These are phyloP conservation scores for Actinia tenebrosa DNA, from an alignment of 64 coral and sea anemone genomes.

Conservation along the genomic window DNA sequence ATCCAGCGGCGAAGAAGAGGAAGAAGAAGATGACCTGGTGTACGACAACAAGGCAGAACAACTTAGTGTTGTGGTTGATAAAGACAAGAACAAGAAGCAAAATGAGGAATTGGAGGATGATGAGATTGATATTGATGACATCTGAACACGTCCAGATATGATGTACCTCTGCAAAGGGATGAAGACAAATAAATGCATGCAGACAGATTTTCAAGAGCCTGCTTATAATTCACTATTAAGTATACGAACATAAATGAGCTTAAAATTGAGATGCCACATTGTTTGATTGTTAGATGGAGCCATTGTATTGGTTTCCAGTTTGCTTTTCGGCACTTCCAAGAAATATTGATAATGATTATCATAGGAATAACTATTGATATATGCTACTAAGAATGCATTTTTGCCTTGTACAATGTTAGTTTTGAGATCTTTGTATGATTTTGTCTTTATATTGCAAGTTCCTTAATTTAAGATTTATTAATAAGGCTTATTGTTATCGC, in stretches of 20 bases:
- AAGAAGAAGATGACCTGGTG: slow-evolving; percentile 74
- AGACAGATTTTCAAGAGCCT: background rate
- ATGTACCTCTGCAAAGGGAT: background rate
- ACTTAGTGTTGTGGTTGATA: slow-evolving; percentile 44
- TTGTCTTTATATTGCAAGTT: too few relatives aligned
- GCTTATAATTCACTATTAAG: background rate
- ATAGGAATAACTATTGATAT: too few relatives aligned
- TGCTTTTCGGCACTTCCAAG: background rate
- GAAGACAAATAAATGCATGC: background rate
- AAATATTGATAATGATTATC: background rate
- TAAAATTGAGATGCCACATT: background rate
- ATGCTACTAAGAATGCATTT: too few relatives aligned
- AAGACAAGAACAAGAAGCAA: slow-evolving; percentile 13
- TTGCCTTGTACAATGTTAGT: too few relatives aligned
- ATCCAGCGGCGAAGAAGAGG: slow-evolving; percentile 85
- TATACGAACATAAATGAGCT: background rate
- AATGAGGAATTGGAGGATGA: slow-evolving; percentile 45
- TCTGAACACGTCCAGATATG: slow-evolving; percentile 17
- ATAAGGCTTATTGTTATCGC: too few relatives aligned
- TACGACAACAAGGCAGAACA: slow-evolving; percentile 75
- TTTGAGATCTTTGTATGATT: too few relatives aligned
- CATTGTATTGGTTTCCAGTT: background rate
- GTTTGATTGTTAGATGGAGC: background rate
- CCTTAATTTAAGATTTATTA: too few relatives aligned
- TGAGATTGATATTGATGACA: slow-evolving; percentile 95